Percentiles rank a stretch among this genome's conserved stretches.
Evolutionary conservation across 2,888 invertebrate genomes (phyloP).

Genomic region (Cyclophora albipunctata): DNA sequence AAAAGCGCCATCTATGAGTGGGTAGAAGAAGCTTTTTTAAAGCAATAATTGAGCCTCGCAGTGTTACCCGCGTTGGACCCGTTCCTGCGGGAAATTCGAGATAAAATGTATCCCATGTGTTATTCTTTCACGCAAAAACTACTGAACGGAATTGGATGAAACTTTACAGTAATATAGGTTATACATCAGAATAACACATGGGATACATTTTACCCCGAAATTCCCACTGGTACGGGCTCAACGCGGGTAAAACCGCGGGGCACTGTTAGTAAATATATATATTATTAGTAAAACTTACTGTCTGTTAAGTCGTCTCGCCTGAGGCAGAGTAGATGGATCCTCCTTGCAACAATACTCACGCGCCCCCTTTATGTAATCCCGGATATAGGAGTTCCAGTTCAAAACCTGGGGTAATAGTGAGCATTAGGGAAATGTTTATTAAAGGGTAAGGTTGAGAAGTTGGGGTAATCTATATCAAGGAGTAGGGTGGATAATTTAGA

Average conservation of each 20-base stretch:
- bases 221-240: neutral
- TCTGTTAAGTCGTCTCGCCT: slow-evolving; percentile 78
- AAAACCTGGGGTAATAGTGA: slow-evolving; percentile 28
- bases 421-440: neutral
- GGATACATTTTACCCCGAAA: neutral
- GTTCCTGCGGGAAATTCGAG: too few relatives aligned
- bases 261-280: neutral
- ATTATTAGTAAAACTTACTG: slow-evolving; percentile 58
- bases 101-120: too few relatives aligned
- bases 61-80: too few relatives aligned
- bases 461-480: neutral
- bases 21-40: neutral
- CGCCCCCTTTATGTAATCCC: slow-evolving; percentile 85
- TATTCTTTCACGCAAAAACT: too few relatives aligned
- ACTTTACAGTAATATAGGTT: too few relatives aligned
- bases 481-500: too few relatives aligned
- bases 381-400: slow-evolving; percentile 50
- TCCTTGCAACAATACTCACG: slow-evolving; percentile 90
- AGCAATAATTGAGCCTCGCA: neutral
- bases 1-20: neutral
- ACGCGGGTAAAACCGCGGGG: neutral
- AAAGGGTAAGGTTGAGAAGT: neutral
- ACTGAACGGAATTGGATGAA: too few relatives aligned
- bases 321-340: slow-evolving; percentile 82
- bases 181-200: too few relatives aligned